phyloP scores from a whole-genome alignment of 2,113 vertebrate genomes.

The Menura novaehollandiae region DNA sequence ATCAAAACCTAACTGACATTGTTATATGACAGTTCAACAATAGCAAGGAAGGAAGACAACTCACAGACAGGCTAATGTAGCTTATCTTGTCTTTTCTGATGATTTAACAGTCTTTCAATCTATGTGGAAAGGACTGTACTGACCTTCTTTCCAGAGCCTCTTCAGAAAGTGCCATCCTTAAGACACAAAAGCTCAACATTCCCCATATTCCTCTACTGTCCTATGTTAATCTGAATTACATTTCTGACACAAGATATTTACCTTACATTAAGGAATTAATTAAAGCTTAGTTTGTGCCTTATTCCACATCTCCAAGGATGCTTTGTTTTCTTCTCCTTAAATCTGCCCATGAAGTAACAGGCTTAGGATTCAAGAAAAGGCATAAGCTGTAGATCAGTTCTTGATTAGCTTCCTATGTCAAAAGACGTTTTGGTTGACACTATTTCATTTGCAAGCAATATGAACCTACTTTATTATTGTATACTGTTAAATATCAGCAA shows the following conservation, averaged over 20 bases:
- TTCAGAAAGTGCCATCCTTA: neutral
- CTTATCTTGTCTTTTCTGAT: conserved; percentile 5
- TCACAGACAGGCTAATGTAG: neutral
- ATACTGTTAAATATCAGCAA: neutral
- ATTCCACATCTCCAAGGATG: neutral
- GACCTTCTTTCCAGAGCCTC: neutral
- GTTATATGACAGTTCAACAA: conserved; percentile 21
- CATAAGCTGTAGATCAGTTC: neutral
- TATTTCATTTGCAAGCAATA: neutral
- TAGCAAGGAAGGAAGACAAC: conserved; percentile 8
- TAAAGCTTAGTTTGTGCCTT: neutral
- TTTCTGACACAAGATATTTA: neutral
- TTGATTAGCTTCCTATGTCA: neutral
- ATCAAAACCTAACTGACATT: neutral
- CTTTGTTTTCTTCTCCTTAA: neutral
- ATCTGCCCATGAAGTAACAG: neutral
- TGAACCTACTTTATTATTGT: neutral
- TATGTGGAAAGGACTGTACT: neutral
- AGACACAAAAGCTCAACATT: neutral
- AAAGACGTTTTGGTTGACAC: neutral
- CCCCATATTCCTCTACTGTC: neutral
- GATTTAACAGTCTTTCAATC: neutral
- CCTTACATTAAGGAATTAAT: neutral
- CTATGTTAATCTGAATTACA: neutral
- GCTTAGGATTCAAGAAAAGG: neutral